These are phyloP conservation scores for Chloroceryle aenea DNA, from an alignment of 2,113 vertebrate genomes.

Conservation along the genomic window DNA sequence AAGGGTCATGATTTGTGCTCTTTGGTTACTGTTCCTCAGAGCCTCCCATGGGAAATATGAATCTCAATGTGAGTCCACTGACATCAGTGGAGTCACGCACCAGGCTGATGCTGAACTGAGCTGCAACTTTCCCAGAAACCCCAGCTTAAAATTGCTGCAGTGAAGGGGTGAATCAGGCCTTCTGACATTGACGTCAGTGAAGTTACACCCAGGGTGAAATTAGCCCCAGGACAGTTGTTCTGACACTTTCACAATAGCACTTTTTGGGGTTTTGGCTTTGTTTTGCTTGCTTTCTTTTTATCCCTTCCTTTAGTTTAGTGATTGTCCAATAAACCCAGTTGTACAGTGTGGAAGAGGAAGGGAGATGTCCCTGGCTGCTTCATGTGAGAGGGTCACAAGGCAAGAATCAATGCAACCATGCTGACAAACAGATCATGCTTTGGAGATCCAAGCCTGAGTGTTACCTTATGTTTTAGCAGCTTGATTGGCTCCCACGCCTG, in stretches of 20 bases:
- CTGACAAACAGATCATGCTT: slow-evolving; percentile 24
- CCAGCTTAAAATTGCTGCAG: background rate
- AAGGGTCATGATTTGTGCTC: background rate
- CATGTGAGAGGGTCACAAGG: background rate
- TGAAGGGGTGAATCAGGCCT: background rate
- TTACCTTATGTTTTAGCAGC: slow-evolving; percentile 47
- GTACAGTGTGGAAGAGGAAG: background rate
- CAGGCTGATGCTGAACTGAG: background rate
- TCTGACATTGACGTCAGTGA: background rate
- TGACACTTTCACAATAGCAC: slow-evolving; percentile 7
- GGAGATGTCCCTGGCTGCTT: background rate
- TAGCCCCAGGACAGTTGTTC: background rate
- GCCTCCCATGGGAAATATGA: background rate
- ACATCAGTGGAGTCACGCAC: background rate
- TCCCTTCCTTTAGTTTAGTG: background rate
- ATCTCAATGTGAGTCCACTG: fast-evolving
- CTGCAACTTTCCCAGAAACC: background rate
- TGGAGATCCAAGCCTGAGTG: background rate
- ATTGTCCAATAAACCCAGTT: background rate
- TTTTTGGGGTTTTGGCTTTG: background rate
- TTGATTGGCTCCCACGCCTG: background rate
- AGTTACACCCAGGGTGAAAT: slow-evolving; percentile 8
- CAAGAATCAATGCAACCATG: background rate
- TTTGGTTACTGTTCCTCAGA: background rate
- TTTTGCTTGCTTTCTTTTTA: background rate